Evolutionary conservation across 2,797 vertebrate genomes (phyloP), one percentile per base, ranked within the genome.

Genomic region (Lindbergichthys nudifrons): DNA sequence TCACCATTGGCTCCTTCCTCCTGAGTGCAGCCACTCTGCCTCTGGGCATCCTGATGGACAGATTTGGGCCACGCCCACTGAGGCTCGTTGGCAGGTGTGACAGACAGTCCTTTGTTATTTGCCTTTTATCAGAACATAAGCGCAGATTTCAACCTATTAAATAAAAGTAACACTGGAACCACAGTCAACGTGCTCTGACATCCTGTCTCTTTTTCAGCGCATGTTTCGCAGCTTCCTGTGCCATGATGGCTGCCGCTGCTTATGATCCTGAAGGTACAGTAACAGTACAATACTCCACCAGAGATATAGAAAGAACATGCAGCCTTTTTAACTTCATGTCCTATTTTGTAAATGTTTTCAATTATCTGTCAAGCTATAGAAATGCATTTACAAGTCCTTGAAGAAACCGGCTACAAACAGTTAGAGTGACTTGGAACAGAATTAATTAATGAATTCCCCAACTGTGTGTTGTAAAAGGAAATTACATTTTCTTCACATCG

Each of bases 1-100:
- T 97, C 81, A 97, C 96, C 46, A 95, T 97, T 0, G 96, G 96
- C 42, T 96, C 96, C 4, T 97, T 97, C 60, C 89, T 97, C 65
- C 89, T 97, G 59, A 97, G 96, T 0, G 96, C 95, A 1, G 90
- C 96, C 70, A 97, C 96, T 0, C 87, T 97, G 61, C 96, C 96
- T 0, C 86, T 97, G 32, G 94, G 94, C 1, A 78, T 94, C 48
- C 36, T 95, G 68, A 95, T 94, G 94, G 94, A 94, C 78, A 92
- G 73, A 71, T 95, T 94, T 1, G 96, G 96, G 0, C 96, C 96
- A 4, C 93, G 96, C 11, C 96, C 95, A 0, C 78, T 96, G 5
- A 93, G 96, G 36, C 93, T 97, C 71, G 9, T 96, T 5, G 96
- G 96, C 92, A 97, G 96, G 96, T 97, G 73, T 4, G 59, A 61